phyloP scores from a whole-genome alignment of 2,113 vertebrate species.

The Benitochromis conjunctus region DNA sequence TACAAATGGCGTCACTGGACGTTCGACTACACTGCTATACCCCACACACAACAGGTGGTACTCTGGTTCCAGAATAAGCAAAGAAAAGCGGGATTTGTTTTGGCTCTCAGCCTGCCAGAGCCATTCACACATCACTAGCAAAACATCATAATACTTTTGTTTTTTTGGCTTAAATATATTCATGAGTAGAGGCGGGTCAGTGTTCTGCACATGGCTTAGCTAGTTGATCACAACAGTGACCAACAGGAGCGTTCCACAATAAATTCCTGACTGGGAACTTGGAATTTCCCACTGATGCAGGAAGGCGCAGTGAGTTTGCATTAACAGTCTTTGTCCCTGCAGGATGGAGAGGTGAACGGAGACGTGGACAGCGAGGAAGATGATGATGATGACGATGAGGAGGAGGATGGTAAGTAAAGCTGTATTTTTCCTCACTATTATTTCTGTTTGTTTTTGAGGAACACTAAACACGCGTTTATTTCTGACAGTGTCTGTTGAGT shows the following conservation, averaged over 20 bases:
- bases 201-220: background rate
- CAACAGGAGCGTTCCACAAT: background rate
- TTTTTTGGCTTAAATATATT: background rate
- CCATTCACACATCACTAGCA: background rate
- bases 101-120: background rate
- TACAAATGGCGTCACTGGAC: too few species aligned
- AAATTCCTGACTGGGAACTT: background rate
- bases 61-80: background rate
- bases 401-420: conserved; percentile 41
- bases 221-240: too few species aligned
- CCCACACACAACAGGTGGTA: background rate
- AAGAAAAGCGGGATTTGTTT: background rate
- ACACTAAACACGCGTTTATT: background rate
- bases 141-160: background rate
- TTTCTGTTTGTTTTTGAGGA: background rate
- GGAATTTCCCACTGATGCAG: background rate
- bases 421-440: background rate
- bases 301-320: background rate
- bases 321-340: background rate
- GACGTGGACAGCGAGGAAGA: conserved; percentile 65
- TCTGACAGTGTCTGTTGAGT: background rate
- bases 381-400: conserved; percentile 51
- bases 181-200: background rate
- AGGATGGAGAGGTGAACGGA: conserved; percentile 67
- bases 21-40: background rate